Evolutionary conservation across 2,888 invertebrate species (phyloP).

Genomic region (Hemistola chrysoprasaria): DNA sequence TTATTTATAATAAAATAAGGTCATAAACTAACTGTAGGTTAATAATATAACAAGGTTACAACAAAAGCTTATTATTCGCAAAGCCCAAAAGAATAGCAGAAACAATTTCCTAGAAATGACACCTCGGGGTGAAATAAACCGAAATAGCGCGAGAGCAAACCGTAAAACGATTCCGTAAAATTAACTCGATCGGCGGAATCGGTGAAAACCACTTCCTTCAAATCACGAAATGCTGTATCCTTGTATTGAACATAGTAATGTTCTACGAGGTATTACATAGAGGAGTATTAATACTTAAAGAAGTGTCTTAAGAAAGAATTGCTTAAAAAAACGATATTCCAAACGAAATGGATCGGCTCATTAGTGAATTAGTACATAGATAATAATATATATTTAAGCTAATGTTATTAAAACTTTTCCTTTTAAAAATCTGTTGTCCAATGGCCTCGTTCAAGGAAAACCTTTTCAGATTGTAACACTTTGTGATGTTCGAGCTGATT

Average conservation of each 20-base stretch:
- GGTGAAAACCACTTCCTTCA: conserved; percentile 22
- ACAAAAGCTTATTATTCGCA: conserved; percentile 49
- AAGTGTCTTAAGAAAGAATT: too few species aligned
- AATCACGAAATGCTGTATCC: conserved; percentile 6
- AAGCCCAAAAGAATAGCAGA: conserved; percentile 60
- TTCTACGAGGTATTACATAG: too few species aligned
- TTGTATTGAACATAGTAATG: neutral
- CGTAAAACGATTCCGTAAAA: conserved; percentile 74
- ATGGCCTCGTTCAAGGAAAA: neutral
- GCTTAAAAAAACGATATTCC: too few species aligned
- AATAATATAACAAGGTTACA: too few species aligned
- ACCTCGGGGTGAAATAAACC: conserved; percentile 74
- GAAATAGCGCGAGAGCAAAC: conserved; percentile 68
- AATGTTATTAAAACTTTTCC: too few species aligned
- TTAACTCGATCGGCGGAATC: conserved; percentile 65
- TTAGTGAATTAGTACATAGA: too few species aligned
- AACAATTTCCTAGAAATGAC: conserved; percentile 75
- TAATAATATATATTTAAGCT: too few species aligned
- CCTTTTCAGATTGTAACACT: conserved; percentile 3
- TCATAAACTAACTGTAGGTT: too few species aligned
- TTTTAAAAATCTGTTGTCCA: too few species aligned
- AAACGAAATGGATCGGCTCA: too few species aligned
- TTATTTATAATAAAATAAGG: too few species aligned
- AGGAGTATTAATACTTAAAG: too few species aligned
- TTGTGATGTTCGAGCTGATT: conserved; percentile 16